These are phyloP conservation scores for Galaxias olidus DNA, from an alignment of 2,797 vertebrate species.

Conservation along the genomic window DNA sequence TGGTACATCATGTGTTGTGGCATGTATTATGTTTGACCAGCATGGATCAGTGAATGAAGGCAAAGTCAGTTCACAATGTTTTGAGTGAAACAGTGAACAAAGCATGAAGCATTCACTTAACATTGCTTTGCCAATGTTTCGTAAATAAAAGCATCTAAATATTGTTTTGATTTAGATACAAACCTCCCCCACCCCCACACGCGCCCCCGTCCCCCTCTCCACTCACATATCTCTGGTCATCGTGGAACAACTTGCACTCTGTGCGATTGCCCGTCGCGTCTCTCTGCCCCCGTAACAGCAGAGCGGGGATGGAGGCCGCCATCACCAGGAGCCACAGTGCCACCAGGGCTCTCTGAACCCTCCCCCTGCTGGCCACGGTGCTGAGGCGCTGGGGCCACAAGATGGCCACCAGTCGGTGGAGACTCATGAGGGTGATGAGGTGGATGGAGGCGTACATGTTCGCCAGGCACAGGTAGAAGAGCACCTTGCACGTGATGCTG, in stretches of 20 bases:
- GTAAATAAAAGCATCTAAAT: not conserved
- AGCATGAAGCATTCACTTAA: too few species aligned
- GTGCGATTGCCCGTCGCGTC: accelerated
- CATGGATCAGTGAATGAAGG: too few species aligned
- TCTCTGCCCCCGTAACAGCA: conserved; percentile 70
- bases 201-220: conserved; percentile 1
- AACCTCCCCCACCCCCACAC: not conserved
- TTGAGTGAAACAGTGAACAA: too few species aligned
- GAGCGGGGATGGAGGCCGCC: conserved; percentile 74
- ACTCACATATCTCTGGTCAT: conserved; percentile 53
- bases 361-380: conserved; percentile 58
- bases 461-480: conserved; percentile 85
- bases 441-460: conserved; percentile 92
- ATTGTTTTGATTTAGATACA: too few species aligned
- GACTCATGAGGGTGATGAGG: conserved; percentile 85
- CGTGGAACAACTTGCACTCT: conserved; percentile 75
- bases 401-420: conserved; percentile 83
- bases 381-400: conserved; percentile 77
- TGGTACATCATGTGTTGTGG: too few species aligned
- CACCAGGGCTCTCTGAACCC: conserved; percentile 63
- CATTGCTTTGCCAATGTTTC: too few species aligned
- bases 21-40: too few species aligned
- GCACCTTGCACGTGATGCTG: conserved; percentile 76
- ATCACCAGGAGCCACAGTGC: conserved; percentile 80
- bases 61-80: too few species aligned